Evolutionary conservation across 2,113 vertebrate genomes (phyloP), one percentile per base, ranked within the genome.

Genomic region (Bubo blakistoni): DNA sequence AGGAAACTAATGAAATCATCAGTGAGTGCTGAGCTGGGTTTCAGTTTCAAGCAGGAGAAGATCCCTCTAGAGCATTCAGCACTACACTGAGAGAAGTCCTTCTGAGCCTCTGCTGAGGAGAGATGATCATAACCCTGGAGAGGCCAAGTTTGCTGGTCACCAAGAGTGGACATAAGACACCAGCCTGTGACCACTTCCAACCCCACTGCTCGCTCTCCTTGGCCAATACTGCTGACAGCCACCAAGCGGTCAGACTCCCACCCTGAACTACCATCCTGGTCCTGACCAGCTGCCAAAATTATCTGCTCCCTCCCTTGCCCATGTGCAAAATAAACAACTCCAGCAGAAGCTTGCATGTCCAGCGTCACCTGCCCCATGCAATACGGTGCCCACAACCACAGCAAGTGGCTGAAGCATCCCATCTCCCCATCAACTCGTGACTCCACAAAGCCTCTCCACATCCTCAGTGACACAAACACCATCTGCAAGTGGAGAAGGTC

Each of bases 241-340:
- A 82, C 10, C 88, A 59, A 92, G 74, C 3, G 14, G 57, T 90
- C 58, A 58, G 49, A 80, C 12, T 76, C 19, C 16, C 42, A 82
- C 16, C 49, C 49, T 61, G 78, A 86, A 61, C 46, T 57, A 69
- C 67, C 81, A 49, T 46, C 52, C 70, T 77, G 22, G 67, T 69
- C 72, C 42, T 85, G 59, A 96, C 54, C 32, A 71, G 69, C 36
- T 74, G 59, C 70, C 80, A 86, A 92, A 92, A 92, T 72, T 46
- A 55, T 27, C 67, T 92, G 44, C 58, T 72, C 27, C 15, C 26
- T 32, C 52, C 40, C 67, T 61, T 32, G 55, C 51, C 87, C 59
- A 46, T 11, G 5, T 2, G 2, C 54, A 73, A 90, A 78, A 85
- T 13, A 61, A 94, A 6, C 17, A 76, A 83, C 70, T 21, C 63